These are phyloP conservation scores for Calephelis perditalis DNA, from an alignment of 2,888 invertebrate species.

Conservation along the genomic window DNA sequence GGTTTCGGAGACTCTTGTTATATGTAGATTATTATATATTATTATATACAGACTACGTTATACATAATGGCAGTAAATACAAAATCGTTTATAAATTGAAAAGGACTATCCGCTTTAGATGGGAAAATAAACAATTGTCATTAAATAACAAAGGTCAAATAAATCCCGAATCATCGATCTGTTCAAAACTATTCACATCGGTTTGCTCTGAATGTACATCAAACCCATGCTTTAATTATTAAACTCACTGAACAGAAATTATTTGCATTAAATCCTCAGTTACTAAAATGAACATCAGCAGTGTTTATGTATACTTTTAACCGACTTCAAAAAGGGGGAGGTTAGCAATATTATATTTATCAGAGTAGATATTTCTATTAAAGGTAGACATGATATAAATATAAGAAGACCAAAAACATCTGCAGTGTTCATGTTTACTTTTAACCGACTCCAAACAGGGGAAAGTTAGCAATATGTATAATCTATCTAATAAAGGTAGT, in stretches of 20 bases:
- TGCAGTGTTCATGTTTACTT: neutral
- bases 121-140: neutral
- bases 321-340: no score
- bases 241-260: neutral
- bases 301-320: neutral
- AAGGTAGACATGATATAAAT: no score
- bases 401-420: neutral
- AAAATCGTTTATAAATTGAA: no score
- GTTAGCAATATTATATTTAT: no score
- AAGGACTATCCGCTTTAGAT: neutral
- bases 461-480: no score
- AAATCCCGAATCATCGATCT: slow-evolving; percentile 12
- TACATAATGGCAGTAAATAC: no score
- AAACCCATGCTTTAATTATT: slow-evolving; percentile 13
- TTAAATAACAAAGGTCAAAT: slow-evolving; percentile 15
- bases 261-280: slow-evolving; percentile 1
- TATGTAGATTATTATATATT: no score
- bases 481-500: no score
- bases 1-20: no score
- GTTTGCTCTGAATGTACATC: slow-evolving; percentile 14
- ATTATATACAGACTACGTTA: no score
- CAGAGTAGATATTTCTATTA: no score
- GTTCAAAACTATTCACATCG: slow-evolving; percentile 14
- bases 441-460: no score
- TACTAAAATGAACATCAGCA: neutral